phyloP scores from a whole-genome alignment of 2,113 vertebrate species.

The Nannospalax galili region DNA sequence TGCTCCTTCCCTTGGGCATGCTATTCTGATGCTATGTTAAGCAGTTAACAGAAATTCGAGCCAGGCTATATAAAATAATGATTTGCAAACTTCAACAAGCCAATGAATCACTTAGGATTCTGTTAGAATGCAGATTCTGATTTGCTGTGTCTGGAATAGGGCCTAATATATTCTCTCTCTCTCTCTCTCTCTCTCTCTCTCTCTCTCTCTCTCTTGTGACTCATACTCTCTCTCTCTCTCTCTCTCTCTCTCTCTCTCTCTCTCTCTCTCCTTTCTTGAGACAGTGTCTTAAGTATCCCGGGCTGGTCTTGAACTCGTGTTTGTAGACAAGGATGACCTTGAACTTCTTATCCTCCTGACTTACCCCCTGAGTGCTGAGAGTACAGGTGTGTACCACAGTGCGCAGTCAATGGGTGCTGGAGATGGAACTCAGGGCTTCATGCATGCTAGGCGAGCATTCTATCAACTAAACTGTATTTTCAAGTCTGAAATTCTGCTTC shows the following conservation, averaged over 20 bases:
- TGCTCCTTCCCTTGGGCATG: accelerated
- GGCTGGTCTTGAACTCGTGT: neutral
- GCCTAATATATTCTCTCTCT: too few relatives aligned
- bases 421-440: neutral
- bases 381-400: too few relatives aligned
- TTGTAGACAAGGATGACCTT: neutral
- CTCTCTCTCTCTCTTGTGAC: too few relatives aligned
- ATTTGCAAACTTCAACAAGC: neutral
- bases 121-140: neutral
- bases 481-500: neutral
- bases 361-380: too few relatives aligned
- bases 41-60: neutral
- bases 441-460: neutral
- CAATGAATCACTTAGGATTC: neutral
- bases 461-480: neutral
- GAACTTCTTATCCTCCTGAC: too few relatives aligned
- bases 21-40: neutral
- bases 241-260: neutral
- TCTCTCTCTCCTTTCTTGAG: neutral
- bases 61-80: neutral
- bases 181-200: too few relatives aligned
- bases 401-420: neutral
- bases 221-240: too few relatives aligned
- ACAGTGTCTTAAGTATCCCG: neutral
- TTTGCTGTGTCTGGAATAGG: neutral